Conservation (phyloP, 2,113 vertebrate genomes). For the Leuciscus idus region DNA sequence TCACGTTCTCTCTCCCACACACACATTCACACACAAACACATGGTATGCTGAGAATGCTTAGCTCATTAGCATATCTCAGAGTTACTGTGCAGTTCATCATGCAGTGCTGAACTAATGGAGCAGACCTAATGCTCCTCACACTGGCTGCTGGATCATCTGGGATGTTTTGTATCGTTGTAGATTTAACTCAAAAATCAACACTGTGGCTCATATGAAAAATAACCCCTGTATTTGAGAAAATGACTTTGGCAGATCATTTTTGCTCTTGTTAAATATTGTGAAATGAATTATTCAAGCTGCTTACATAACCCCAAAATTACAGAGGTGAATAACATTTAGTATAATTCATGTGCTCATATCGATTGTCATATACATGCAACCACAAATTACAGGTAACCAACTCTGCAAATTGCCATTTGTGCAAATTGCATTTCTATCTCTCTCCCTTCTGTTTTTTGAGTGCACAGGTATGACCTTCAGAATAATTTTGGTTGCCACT, state of each 20-base stretch:
- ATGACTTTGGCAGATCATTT: background rate
- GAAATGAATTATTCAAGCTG: background rate
- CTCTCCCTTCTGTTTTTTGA: slow-evolving; percentile 40
- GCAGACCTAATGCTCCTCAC: slow-evolving; percentile 56
- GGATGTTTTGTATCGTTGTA: slow-evolving; percentile 41
- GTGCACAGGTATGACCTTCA: slow-evolving; percentile 61
- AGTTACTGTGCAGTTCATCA: slow-evolving; percentile 55
- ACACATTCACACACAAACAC: slow-evolving; percentile 28
- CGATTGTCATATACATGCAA: slow-evolving; percentile 5
- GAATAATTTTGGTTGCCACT: slow-evolving; percentile 59
- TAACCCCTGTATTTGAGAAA: background rate
- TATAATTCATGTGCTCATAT: background rate
- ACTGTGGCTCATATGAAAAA: slow-evolving; percentile 35
- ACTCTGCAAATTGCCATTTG: slow-evolving; percentile 18
- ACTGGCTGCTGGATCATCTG: slow-evolving; percentile 53
- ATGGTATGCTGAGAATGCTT: slow-evolving; percentile 35
- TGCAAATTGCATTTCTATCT: slow-evolving; percentile 41
- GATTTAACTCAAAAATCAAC: slow-evolving; percentile 58
- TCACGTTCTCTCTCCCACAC: slow-evolving; percentile 3
- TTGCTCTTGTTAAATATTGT: background rate
- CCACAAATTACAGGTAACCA: background rate
- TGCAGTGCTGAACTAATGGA: slow-evolving; percentile 56
- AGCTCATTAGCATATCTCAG: slow-evolving; percentile 51
- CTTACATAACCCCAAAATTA: background rate
- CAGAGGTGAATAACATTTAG: slow-evolving; percentile 11